Evolutionary conservation across 92 coral and sea anemone species (phyloP), one percentile per base, ranked within the genome.

Genomic region (Bergia puertoricense): DNA sequence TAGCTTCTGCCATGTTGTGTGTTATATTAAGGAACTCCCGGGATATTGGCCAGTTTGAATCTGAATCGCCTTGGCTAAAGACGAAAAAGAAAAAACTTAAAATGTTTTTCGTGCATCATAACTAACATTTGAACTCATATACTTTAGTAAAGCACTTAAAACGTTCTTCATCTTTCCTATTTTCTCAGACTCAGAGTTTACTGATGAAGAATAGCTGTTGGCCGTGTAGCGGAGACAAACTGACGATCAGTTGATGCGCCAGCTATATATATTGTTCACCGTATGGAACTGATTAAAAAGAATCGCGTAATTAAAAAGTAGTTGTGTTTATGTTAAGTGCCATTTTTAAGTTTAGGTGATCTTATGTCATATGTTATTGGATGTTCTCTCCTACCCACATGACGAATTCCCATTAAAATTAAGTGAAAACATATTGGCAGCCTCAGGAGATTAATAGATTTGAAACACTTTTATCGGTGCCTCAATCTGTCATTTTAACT

Each of bases 341-440:
- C 69, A 62, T 18, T 62, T 62, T 62, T 62, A 2, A 16, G 30
- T 5, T 62, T 18, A 62, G 8, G 30, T 62, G 69, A 22, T 62
- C 20, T 62, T 16, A 62, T 18, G 30, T 62, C 23, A 62, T 8
- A 6, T 56, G 7, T 56, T 10, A 10, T 56, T 10, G 65, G 65
- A 56, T 10, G 7, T 20, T 0, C 5, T 77, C 36, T 45, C 18
- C 22, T 45, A 14, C 38, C 56, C 81, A 77, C 59, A 77, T 77
- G 81, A 43, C 81, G 57, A 45, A 42, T 77, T 77, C 81, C 50
- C 81, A 77, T 43, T 10, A 9, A 77, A 41, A 77, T 75, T 42
- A 75, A 75, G 54, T 75, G 3, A 42, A 5, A 9, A 37, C 10
- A 9, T 22, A 20, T 22, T 18, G n/a, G 18, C 51, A 39, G 10